phyloP scores from a whole-genome alignment of 2,113 vertebrate genomes.

The Andinoacara biseriatus region DNA sequence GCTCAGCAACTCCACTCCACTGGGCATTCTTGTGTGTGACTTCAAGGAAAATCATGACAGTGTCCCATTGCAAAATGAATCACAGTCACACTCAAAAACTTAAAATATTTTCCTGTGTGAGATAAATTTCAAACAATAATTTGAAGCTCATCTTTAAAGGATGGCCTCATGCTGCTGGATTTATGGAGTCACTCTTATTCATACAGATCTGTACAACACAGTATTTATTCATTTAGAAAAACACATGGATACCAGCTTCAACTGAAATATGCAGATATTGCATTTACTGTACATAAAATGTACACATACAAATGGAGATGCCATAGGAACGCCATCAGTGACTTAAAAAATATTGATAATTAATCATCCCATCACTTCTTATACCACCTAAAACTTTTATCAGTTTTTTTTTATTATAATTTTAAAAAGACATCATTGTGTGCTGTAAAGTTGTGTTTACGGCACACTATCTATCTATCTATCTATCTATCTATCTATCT shows the following conservation, averaged over 20 bases:
- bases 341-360: background rate
- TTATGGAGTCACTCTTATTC: background rate
- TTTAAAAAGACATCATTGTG: background rate
- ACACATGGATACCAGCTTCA: background rate
- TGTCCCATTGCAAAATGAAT: slow-evolving; percentile 40
- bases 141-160: background rate
- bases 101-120: background rate
- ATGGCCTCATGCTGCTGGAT: background rate
- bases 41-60: slow-evolving; percentile 61
- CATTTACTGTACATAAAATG: background rate
- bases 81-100: background rate
- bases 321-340: background rate
- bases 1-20: slow-evolving; percentile 45
- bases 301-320: background rate
- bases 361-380: background rate
- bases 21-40: slow-evolving; percentile 50
- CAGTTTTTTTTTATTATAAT: background rate
- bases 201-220: background rate
- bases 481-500: too few relatives aligned
- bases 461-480: too few relatives aligned
- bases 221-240: background rate
- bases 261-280: background rate
- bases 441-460: background rate
- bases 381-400: background rate
- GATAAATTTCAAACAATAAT: slow-evolving; percentile 12